Evolutionary conservation across 2,888 invertebrate species (phyloP).

Genomic region (Ormyrus labotus): DNA sequence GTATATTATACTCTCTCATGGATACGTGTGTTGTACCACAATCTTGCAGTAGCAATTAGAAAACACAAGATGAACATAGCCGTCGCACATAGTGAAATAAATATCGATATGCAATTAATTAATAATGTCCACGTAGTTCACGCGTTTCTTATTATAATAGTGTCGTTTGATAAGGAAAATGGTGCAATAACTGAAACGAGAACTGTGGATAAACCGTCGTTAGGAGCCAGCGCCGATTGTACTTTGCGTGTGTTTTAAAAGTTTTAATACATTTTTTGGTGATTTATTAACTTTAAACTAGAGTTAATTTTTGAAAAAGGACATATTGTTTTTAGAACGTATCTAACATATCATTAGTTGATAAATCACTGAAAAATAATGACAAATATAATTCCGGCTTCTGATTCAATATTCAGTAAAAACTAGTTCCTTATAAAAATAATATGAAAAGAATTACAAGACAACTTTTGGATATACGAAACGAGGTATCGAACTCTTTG

Average conservation of each 20-base stretch:
- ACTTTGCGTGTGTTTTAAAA: too few species aligned
- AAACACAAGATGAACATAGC: conserved; percentile 53
- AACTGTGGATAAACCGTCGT: conserved; percentile 32
- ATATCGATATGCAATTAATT: conserved; percentile 47
- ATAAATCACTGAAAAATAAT: conserved; percentile 23
- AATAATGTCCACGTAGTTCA: conserved; percentile 43
- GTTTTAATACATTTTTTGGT: not conserved
- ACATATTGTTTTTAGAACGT: not conserved
- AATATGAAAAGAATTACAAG: not conserved
- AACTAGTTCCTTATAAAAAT: conserved; percentile 22
- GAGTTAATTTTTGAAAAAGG: not conserved
- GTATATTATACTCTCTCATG: conserved; percentile 47
- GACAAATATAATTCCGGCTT: conserved; percentile 27
- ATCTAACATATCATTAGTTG: conserved; percentile 27
- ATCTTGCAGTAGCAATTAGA: conserved; percentile 47
- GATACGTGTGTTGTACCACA: conserved; percentile 48
- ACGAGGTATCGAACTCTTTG: not conserved
- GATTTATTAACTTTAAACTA: not conserved
- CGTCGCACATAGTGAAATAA: conserved; percentile 54
- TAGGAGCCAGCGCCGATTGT: conserved; percentile 47
- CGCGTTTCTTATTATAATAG: conserved; percentile 41
- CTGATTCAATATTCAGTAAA: not conserved
- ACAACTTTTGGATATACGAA: conserved; percentile 40
- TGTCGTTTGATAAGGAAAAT: conserved; percentile 34
- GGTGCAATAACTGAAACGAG: conserved; percentile 48